phyloP scores from a whole-genome alignment of 2,797 vertebrate genomes.

The Carduelis carduelis region DNA sequence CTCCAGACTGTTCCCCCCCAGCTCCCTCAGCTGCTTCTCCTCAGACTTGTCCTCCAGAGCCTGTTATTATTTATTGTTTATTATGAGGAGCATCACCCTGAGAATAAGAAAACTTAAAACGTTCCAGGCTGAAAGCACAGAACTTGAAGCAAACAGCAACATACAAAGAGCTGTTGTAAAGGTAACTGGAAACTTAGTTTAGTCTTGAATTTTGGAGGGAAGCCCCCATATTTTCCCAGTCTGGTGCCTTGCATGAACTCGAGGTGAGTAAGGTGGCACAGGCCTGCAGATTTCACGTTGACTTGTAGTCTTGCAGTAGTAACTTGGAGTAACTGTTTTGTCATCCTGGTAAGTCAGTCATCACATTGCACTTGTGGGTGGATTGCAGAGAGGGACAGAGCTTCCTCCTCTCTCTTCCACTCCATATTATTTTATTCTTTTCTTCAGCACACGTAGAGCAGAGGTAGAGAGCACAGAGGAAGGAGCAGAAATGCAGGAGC shows the following conservation, averaged over 20 bases:
- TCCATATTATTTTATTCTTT: not conserved
- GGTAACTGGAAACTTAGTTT: not conserved
- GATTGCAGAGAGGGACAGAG: not conserved
- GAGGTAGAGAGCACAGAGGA: not conserved
- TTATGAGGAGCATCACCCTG: not conserved
- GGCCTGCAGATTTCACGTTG: accelerated
- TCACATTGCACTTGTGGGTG: not conserved
- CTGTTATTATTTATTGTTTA: not conserved
- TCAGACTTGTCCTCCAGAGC: not conserved
- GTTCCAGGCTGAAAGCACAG: not conserved
- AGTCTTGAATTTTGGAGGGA: not conserved
- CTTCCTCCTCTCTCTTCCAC: not conserved
- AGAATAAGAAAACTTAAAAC: not conserved
- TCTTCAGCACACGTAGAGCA: not conserved
- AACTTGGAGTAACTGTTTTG: not conserved
- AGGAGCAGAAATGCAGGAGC: not conserved
- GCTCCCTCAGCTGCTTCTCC: not conserved
- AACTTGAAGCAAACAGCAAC: not conserved
- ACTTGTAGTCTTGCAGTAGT: not conserved
- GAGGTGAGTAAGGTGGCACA: not conserved
- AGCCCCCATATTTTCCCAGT: not conserved
- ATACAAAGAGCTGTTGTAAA: not conserved
- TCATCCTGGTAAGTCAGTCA: not conserved
- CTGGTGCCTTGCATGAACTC: not conserved
- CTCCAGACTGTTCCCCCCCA: not conserved